Conservation (phyloP, 2,113 vertebrate genomes). For the Perca flavescens region DNA sequence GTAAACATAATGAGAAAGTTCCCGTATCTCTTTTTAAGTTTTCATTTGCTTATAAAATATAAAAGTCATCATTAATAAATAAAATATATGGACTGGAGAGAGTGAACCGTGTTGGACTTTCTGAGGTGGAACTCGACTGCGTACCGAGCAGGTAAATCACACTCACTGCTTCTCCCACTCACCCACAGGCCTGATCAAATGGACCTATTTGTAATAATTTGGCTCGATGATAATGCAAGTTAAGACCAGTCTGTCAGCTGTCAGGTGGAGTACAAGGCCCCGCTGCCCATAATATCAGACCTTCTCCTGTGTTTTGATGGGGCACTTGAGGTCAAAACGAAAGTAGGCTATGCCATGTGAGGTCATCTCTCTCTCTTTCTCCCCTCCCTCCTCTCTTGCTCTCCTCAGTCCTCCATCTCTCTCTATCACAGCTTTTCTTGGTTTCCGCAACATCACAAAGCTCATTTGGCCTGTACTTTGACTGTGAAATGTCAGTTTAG, state of each 20-base stretch:
- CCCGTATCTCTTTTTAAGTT: conserved; percentile 79
- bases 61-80: conserved; percentile 70
- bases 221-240: conserved; percentile 27
- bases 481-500: background rate
- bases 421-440: background rate
- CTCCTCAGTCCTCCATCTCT: background rate
- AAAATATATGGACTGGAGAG: conserved; percentile 56
- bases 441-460: background rate
- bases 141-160: conserved; percentile 29
- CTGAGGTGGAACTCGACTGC: conserved; percentile 26
- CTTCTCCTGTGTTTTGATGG: conserved; percentile 18
- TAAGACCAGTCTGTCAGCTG: conserved; percentile 51
- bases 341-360: conserved; percentile 54
- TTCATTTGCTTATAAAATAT: conserved; percentile 67
- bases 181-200: conserved; percentile 38
- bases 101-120: conserved; percentile 45
- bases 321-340: conserved; percentile 65
- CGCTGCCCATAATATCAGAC: background rate
- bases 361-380: conserved; percentile 45
- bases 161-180: background rate
- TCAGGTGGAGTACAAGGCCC: conserved; percentile 20
- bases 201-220: conserved; percentile 36
- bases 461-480: background rate
- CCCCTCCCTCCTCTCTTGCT: conserved; percentile 3
- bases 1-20: conserved; percentile 84